phyloP scores from a whole-genome alignment of 2,113 vertebrate genomes.

The Neoarius graeffei region DNA sequence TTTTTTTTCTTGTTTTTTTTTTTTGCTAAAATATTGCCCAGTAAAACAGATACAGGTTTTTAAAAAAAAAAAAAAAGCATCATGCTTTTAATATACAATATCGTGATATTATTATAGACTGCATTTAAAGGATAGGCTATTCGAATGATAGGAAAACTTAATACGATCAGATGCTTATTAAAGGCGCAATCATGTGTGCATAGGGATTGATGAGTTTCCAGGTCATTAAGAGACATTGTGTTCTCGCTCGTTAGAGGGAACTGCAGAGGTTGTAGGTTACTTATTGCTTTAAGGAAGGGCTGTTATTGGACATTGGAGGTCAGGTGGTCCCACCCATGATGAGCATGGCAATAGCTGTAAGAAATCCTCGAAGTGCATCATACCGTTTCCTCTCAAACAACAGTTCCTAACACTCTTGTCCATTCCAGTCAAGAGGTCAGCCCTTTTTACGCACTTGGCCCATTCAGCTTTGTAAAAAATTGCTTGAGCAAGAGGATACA shows the following conservation, averaged over 20 bases:
- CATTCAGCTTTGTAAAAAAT: conserved; percentile 4
- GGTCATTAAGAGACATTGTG: not conserved
- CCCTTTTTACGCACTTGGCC: not conserved
- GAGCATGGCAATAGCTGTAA: conserved; percentile 13
- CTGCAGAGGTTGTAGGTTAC: conserved; percentile 3
- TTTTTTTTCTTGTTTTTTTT: no score
- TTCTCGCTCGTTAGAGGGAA: not conserved
- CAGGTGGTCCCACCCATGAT: conserved; percentile 20
- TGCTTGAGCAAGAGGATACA: not conserved
- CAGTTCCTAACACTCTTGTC: conserved; percentile 31
- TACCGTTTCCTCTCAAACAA: conserved; percentile 23
- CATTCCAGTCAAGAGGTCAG: conserved; percentile 11
- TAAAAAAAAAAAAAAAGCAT: no score
- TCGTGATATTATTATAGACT: not conserved
- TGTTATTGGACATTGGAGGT: conserved; percentile 1
- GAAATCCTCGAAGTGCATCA: conserved; percentile 30
- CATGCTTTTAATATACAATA: not conserved
- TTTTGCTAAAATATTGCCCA: not conserved
- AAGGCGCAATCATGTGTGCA: not conserved
- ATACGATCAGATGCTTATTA: not conserved
- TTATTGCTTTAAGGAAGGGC: not conserved
- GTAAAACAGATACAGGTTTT: not conserved
- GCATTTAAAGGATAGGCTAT: not conserved
- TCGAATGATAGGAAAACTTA: not conserved
- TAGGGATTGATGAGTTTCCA: not conserved